Percentiles rank a stretch among this genome's conserved stretches.
phyloP scores from a whole-genome alignment of 2,113 vertebrate species.

The Balaeniceps rex region DNA sequence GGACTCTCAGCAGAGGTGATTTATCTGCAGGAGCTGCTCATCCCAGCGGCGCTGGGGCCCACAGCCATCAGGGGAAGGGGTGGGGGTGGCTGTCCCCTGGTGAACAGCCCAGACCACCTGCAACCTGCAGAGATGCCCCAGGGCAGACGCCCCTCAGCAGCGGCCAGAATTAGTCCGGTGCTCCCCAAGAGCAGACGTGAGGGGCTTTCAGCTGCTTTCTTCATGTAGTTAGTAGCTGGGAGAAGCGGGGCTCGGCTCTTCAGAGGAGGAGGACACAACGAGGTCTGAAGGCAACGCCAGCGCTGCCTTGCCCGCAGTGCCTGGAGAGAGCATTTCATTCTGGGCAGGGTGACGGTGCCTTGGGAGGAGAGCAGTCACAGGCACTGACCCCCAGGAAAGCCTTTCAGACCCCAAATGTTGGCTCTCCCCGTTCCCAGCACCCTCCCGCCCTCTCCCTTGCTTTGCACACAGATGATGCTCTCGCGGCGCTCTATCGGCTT shows the following conservation, averaged over 20 bases:
- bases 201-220: background rate
- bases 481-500: background rate
- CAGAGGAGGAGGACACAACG: background rate
- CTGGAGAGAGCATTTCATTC: background rate
- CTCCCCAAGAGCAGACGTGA: background rate
- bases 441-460: background rate
- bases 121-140: background rate
- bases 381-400: background rate
- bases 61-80: background rate
- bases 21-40: background rate
- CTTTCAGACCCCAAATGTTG: background rate
- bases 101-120: no score
- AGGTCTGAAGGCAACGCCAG: background rate
- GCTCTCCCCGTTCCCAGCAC: background rate
- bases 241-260: background rate
- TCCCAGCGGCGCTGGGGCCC: background rate
- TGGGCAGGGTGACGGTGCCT: background rate
- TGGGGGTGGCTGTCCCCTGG: background rate
- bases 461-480: background rate
- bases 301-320: background rate
- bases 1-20: background rate
- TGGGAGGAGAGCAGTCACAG: background rate
- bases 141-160: background rate
- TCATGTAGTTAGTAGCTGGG: background rate
- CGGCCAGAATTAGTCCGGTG: background rate